Base-by-base conservation (phyloP, 1,140 invertebrate species). In the Dinoponera quadriceps region DNA sequence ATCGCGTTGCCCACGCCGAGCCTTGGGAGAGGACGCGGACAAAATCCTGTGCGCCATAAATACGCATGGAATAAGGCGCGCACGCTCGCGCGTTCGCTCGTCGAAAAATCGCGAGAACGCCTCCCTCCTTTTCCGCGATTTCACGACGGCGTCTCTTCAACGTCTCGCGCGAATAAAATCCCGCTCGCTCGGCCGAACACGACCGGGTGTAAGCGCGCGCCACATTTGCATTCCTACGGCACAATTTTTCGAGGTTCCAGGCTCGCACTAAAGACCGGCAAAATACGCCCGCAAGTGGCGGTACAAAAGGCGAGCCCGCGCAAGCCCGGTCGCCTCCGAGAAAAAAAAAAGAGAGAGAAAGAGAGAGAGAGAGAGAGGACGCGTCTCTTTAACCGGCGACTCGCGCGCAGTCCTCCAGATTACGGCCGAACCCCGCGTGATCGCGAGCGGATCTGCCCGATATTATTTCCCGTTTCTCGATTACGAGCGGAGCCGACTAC, bases 21-120 rank as follows among this genome's bases (percentile, higher is more conserved):
- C 71, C 85, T 55, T 74, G 72, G n/a, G n/a, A n/a, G n/a, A 69
- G 54, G 65, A 51, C 66, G 38, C 44, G 68, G 49, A 83, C 66
- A 62, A 81, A 81, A 82, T 87, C 68, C 25, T 78, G 5, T 44
- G 25, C 44, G 16, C 27, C 63, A 88, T 88, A 87, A 88, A 88
- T 88, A 87, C 85, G 69, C 84, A 74, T 84, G 44, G 69, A 38
- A 87, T 63, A 48, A 48, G 72, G 22, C 66, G 69, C 51, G 68
- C 66, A 68, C 57, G n/a, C 20, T 44, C 27, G 18, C 9, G 59
- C 4, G 33, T 38, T 80, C 69, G 48, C 57, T 72, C 75, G 18
- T 16, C 3, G 22, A 62, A 66, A 72, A 74, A 71, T 27, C 29
- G 29, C 33, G 65, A 77, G 48, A 59, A 72, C 75, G 48, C 54